phyloP scores from a whole-genome alignment of 2,113 vertebrate genomes.

The Limnothrissa miodon region DNA sequence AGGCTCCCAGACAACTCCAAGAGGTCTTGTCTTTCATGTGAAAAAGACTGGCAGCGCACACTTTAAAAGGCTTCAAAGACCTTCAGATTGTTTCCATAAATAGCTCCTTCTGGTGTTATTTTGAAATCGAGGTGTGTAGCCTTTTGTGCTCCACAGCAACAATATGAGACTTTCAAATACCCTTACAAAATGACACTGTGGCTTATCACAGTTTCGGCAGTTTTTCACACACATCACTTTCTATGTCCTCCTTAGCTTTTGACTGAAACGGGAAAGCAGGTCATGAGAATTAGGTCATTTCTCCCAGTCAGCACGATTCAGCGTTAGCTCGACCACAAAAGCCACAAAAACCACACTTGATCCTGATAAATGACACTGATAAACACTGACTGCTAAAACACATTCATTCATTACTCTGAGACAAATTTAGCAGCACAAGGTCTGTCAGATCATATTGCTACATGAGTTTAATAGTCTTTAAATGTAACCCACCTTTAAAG shows the following conservation, averaged over 20 bases:
- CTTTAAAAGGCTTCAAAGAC: background rate
- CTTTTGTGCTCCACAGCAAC: background rate
- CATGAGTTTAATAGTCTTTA: background rate
- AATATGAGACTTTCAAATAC: background rate
- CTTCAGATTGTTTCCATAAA: background rate
- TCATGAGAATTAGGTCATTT: background rate
- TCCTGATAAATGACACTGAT: background rate
- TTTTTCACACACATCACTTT: background rate
- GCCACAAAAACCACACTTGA: background rate
- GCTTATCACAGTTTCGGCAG: background rate
- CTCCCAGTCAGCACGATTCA: background rate
- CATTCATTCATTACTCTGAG: background rate
- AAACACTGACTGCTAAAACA: background rate
- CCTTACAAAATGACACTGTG: background rate
- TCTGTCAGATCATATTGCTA: background rate
- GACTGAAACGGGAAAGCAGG: conserved; percentile 1
- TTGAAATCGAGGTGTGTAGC: background rate
- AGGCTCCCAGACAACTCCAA: background rate
- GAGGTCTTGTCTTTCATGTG: background rate
- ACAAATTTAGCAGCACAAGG: background rate
- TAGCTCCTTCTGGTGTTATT: background rate
- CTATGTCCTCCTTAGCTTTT: background rate
- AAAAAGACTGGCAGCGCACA: background rate
- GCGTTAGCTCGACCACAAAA: background rate
- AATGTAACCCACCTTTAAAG: conserved; percentile 81